Conservation (phyloP, 2,797 vertebrate species). For the Trichosurus vulpecula region DNA sequence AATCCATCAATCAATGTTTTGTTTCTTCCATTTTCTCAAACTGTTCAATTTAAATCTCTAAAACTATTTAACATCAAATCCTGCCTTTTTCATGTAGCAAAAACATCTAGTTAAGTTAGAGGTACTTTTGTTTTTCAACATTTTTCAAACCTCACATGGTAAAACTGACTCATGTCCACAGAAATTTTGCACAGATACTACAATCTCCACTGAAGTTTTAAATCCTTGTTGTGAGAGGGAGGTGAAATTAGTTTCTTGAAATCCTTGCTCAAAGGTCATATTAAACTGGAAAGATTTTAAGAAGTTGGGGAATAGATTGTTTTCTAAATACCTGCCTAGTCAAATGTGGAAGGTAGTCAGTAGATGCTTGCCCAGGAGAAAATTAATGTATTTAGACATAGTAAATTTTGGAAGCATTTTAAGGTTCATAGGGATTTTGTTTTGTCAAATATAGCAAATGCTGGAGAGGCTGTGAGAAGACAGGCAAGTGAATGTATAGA, state of each 20-base stretch:
- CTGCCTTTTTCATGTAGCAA: neutral
- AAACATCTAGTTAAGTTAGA: conserved; percentile 2
- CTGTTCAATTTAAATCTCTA: conserved; percentile 29
- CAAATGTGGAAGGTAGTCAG: neutral
- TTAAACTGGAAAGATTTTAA: neutral
- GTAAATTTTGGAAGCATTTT: neutral
- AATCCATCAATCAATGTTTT: conserved; percentile 4
- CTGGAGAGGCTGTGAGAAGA: neutral
- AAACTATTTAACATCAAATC: conserved; percentile 24
- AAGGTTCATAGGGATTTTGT: neutral
- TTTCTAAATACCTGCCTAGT: neutral
- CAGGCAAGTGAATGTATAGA: neutral
- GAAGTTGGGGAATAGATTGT: neutral
- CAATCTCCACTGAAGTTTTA: neutral
- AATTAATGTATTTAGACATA: neutral
- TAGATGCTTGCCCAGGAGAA: neutral
- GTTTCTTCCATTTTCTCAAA: conserved; percentile 19
- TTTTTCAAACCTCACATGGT: neutral
- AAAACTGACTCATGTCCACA: neutral
- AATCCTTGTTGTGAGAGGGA: neutral
- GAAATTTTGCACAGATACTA: neutral
- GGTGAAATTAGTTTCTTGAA: neutral
- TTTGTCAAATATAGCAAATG: neutral
- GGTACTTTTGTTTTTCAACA: conserved; percentile 13
- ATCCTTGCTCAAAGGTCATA: neutral